Percentiles rank a stretch among this genome's conserved stretches.
Conservation (phyloP, 2,113 vertebrate genomes). For the Chionodraco myersi region DNA sequence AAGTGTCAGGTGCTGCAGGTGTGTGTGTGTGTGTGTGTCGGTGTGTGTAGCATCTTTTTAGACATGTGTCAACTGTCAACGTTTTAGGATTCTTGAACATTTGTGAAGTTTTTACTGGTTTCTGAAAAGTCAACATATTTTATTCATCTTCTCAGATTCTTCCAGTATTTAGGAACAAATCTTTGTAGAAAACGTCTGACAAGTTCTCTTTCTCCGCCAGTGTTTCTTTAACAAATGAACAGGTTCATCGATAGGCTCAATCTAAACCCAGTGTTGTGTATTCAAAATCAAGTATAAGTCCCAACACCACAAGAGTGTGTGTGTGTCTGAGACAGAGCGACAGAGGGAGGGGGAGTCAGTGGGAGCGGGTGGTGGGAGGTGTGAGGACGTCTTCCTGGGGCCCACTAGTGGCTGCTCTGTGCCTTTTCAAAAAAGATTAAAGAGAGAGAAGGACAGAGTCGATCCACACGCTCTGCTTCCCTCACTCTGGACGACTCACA, state of each 20-base stretch:
- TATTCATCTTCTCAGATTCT: neutral
- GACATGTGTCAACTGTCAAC: conserved; percentile 27
- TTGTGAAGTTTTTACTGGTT: neutral
- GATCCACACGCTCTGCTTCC: conserved; percentile 31
- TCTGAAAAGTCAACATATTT: neutral
- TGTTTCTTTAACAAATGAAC: conserved; percentile 8
- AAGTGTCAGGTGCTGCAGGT: conserved; percentile 65
- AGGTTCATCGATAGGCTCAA: conserved; percentile 11
- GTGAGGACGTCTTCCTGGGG: conserved; percentile 50
- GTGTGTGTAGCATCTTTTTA: conserved; percentile 10
- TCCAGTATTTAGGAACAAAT: neutral
- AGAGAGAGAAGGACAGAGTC: conserved; percentile 17
- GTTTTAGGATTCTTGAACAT: conserved; percentile 32
- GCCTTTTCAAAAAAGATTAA: conserved; percentile 48
- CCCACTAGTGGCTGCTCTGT: conserved; percentile 64
- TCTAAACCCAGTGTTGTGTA: conserved; percentile 8
- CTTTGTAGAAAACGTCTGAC: neutral
- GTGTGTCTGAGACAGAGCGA: conserved; percentile 16
- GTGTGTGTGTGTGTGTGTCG: conserved; percentile 31
- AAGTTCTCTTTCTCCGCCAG: neutral
- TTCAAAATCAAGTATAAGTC: conserved; percentile 36
- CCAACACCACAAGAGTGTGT: neutral
- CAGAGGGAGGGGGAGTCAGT: neutral
- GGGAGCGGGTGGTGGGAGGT: neutral
- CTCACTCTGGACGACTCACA: conserved; percentile 21